Percentiles rank a stretch among this genome's conserved stretches.
Evolutionary conservation across 1,140 invertebrate species (phyloP).

Genomic region (Phymorhynchus buccinoides): DNA sequence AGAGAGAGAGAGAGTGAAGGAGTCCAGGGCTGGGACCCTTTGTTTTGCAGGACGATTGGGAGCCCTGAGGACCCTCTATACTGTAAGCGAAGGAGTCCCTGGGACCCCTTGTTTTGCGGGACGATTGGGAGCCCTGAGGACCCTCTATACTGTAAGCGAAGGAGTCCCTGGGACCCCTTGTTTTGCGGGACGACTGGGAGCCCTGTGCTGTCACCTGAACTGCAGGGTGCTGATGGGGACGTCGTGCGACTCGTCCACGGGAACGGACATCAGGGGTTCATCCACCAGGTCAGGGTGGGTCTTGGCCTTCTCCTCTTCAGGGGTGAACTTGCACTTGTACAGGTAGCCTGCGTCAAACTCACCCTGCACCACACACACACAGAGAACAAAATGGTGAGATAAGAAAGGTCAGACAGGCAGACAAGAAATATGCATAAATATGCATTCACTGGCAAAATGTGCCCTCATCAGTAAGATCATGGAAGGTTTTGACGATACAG

Average conservation of each 20-base stretch:
- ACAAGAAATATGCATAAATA: background rate
- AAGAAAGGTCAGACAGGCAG: background rate
- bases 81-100: too few species aligned
- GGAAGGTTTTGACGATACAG: background rate
- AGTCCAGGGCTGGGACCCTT: too few species aligned
- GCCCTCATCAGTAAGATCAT: too few species aligned
- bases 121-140: too few species aligned
- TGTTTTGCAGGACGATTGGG: too few species aligned
- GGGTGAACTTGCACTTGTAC: constrained; percentile 78
- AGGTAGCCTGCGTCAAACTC: constrained; percentile 84
- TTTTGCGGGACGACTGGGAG: too few species aligned
- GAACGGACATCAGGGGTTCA: constrained; percentile 65
- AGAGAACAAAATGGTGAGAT: background rate
- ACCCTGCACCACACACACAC: constrained; percentile 69
- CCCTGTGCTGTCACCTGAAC: constrained; percentile 73
- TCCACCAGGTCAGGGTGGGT: constrained; percentile 57
- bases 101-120: too few species aligned
- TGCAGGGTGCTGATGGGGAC: constrained; percentile 67
- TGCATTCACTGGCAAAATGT: too few species aligned
- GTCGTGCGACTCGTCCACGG: constrained; percentile 67
- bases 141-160: too few species aligned
- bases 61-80: too few species aligned
- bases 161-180: too few species aligned
- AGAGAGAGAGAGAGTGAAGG: too few species aligned
- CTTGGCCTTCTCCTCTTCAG: constrained; percentile 54